These are phyloP conservation scores for Hippolais icterina DNA, from an alignment of 2,113 vertebrate genomes.

Conservation along the genomic window DNA sequence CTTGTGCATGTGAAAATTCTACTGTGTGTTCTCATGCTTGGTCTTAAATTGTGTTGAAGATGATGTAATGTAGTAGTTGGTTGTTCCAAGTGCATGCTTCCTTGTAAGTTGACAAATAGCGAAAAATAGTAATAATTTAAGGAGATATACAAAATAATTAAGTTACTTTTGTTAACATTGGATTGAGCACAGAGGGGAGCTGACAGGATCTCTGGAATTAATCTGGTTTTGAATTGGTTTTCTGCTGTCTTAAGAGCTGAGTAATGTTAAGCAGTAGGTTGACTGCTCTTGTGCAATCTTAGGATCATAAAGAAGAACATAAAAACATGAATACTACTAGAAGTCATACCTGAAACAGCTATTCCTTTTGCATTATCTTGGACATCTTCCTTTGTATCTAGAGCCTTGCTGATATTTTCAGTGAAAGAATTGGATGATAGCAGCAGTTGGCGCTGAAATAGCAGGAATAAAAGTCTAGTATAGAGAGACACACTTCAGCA, in stretches of 20 bases:
- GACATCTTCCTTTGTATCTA: background rate
- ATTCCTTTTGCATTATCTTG: background rate
- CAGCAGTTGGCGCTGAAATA: background rate
- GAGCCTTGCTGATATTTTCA: background rate
- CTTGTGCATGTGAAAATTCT: background rate
- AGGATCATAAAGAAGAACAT: background rate
- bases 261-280: background rate
- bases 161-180: background rate
- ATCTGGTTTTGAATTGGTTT: background rate
- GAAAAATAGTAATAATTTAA: background rate
- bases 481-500: background rate
- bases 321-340: background rate
- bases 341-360: background rate
- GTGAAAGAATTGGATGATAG: background rate
- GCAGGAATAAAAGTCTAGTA: background rate
- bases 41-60: background rate
- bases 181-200: background rate
- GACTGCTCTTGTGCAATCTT: background rate
- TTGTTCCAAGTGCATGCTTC: background rate
- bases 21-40: background rate
- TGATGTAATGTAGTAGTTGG: background rate
- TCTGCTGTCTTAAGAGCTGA: background rate
- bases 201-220: background rate
- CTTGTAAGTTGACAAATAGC: background rate
- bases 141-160: background rate